phyloP scores from a whole-genome alignment of 1,140 invertebrate species.

The Helicorthomorpha holstii region DNA sequence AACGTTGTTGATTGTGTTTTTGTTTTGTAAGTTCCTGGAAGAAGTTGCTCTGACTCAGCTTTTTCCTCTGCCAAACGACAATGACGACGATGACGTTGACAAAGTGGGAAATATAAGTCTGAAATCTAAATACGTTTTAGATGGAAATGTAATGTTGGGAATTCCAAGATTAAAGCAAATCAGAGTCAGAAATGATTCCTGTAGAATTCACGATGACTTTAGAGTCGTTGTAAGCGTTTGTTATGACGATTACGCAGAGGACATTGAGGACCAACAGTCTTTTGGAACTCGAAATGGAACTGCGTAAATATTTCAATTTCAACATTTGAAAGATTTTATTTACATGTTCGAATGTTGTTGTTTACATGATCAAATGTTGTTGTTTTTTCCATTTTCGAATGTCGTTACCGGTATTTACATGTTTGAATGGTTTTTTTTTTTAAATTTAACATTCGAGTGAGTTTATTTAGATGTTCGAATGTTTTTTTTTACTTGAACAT shows the following conservation, averaged over 20 bases:
- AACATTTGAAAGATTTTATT: not conserved
- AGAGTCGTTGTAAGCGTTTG: slow-evolving; percentile 36
- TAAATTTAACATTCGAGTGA: not conserved
- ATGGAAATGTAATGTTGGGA: slow-evolving; percentile 46
- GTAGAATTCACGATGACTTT: slow-evolving; percentile 40
- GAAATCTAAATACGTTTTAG: slow-evolving; percentile 27
- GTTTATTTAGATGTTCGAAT: too few relatives aligned
- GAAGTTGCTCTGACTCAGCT: not conserved
- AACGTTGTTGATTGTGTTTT: not conserved
- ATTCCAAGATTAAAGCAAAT: slow-evolving; percentile 34
- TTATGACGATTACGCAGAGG: slow-evolving; percentile 34
- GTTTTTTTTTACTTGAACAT: not conserved
- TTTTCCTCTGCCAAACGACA: not conserved
- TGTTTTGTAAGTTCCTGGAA: not conserved
- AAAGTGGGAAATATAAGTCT: too few relatives aligned
- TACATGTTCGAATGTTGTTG: not conserved
- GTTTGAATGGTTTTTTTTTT: too few relatives aligned
- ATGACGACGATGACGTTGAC: too few relatives aligned
- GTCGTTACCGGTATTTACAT: too few relatives aligned
- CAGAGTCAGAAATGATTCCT: slow-evolving; percentile 36
- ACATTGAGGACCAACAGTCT: slow-evolving; percentile 31
- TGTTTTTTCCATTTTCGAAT: not conserved
- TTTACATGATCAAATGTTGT: not conserved
- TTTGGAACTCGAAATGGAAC: slow-evolving; percentile 27
- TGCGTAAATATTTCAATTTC: slow-evolving; percentile 19